Percentiles rank a stretch among this genome's conserved stretches.
These are phyloP conservation scores for Coracopsis vasa DNA, from an alignment of 2,113 vertebrate species.

Conservation along the genomic window DNA sequence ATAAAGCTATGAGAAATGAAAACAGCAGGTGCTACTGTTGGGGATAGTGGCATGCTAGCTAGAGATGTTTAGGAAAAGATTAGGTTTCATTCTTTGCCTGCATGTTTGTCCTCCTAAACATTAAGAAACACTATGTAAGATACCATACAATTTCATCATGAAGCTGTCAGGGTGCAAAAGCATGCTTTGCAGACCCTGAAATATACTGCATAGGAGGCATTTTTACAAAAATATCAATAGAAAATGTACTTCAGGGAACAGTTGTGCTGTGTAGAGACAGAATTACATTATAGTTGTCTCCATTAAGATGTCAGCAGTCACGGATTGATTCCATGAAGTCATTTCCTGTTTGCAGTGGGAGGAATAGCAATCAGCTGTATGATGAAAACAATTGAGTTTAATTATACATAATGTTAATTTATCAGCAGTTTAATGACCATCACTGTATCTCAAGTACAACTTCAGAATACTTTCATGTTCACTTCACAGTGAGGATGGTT, in stretches of 20 bases:
- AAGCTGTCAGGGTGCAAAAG: neutral
- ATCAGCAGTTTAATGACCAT: neutral
- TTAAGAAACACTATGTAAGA: neutral
- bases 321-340: neutral
- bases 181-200: neutral
- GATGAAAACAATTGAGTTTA: neutral
- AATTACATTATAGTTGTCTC: neutral
- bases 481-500: neutral
- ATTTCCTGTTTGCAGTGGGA: neutral
- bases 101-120: neutral
- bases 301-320: slow-evolving; percentile 26
- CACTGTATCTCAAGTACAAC: neutral
- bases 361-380: neutral
- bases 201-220: neutral
- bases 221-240: slow-evolving; percentile 37
- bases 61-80: neutral
- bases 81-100: neutral
- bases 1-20: neutral
- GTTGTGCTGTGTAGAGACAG: neutral
- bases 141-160: neutral
- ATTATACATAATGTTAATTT: neutral
- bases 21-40: neutral
- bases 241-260: slow-evolving; percentile 9
- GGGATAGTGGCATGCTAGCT: neutral
- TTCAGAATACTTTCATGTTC: neutral